A percentile compares a stretch with the other conserved stretches of the same genome.
Conservation (phyloP, 2,113 vertebrate genomes). For the Plestiodon gilberti region DNA sequence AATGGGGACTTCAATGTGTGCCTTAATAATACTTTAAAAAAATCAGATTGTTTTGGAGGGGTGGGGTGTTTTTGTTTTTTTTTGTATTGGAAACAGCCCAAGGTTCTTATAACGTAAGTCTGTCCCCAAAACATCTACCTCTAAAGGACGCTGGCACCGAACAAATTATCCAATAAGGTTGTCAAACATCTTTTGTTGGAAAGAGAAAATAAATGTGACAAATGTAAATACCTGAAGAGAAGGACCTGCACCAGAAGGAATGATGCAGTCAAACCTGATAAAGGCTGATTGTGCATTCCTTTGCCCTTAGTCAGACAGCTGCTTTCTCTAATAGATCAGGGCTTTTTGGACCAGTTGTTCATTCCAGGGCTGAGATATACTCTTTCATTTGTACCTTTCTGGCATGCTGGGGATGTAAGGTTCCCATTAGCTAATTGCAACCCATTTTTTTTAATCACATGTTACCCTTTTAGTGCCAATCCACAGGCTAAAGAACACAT, state of each 20-base stretch:
- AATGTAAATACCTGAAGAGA: conserved; percentile 52
- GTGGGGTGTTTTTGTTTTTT: conserved; percentile 6
- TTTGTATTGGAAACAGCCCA: conserved; percentile 47
- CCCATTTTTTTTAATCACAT: conserved; percentile 8
- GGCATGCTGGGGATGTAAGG: conserved; percentile 16
- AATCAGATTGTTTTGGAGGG: background rate
- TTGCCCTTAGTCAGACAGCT: conserved; percentile 39
- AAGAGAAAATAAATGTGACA: conserved; percentile 55
- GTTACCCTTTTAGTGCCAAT: conserved; percentile 34
- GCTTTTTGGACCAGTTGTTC: conserved; percentile 39
- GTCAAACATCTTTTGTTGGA: conserved; percentile 49
- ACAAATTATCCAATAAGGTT: conserved; percentile 36
- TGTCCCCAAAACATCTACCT: background rate
- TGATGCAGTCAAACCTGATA: conserved; percentile 52
- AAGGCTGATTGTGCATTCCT: conserved; percentile 64
- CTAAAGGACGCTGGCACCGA: conserved; percentile 43
- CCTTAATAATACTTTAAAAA: conserved; percentile 34
- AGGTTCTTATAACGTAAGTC: conserved; percentile 28
- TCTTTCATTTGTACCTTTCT: conserved; percentile 52
- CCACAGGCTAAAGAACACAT: conserved; percentile 39
- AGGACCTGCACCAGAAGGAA: conserved; percentile 58
- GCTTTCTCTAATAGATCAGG: conserved; percentile 48
- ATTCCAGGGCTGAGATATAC: conserved; percentile 28
- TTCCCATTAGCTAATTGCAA: conserved; percentile 43
- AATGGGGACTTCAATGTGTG: conserved; percentile 13